Evolutionary conservation across 2,888 invertebrate genomes (phyloP), one percentile per base, ranked within the genome.

Genomic region (Eubasilissa splendida): DNA sequence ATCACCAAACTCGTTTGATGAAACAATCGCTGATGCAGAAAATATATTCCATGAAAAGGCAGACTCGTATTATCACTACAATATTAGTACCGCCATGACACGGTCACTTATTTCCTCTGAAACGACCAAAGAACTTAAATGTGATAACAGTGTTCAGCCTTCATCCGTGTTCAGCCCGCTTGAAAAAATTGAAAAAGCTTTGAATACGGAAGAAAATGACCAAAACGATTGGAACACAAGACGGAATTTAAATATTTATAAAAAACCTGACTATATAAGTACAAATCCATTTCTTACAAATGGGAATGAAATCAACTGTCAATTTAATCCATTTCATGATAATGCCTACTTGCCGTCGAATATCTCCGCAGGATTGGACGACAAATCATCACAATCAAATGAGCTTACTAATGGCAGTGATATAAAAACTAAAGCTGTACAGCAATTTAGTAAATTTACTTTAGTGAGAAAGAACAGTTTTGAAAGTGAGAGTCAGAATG

Each of bases 271-370:
- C 33, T 84, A 84, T 63, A 83, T 66, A 52, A 83, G 84, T 79
- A 84, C 84, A 76, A 84, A 84, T 78, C 84, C 84, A 59, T 84
- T 84, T 63, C 76, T 82, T 33, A 80, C 82, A 9, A 81, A 83
- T 65, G 79, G 78, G 9, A 81, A 81, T 71, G 81, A 82, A 76
- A 76, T 80, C 3, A 82, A 83, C 66, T 82, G 82, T 77, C 82
- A 83, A 74, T 81, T 80, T 76, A 84, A 84, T 80, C 84, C 84
- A n/a, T 84, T 84, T 73, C 76, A 73, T 60, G 82, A 82, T 33
- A 77, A 68, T 58, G 54, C 73, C 5, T 79, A 59, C 60, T 70
- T 60, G 11, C 79, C 79, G 73, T 58, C 73, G 8, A 65, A 50
- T 50, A 76, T 77, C 58, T 58, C 78, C 14, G 76, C 58, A 52